Percentiles rank a stretch among this genome's conserved stretches.
Conservation (phyloP, 1,140 invertebrate genomes). For the Zaprionus capensis region DNA sequence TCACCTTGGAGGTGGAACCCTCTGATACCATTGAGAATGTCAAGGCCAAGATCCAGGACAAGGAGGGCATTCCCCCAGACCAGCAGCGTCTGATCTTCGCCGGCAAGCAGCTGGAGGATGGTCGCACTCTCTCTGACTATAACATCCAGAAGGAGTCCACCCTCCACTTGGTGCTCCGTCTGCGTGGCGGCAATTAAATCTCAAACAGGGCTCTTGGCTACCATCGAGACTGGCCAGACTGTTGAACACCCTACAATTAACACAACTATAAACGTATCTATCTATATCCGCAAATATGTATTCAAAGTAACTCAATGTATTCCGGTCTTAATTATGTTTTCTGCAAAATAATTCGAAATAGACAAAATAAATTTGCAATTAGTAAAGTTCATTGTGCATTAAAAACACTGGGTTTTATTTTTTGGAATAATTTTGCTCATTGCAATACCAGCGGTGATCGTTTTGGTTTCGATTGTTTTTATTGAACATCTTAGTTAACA, state of each 20-base stretch:
- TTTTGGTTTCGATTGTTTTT: background rate
- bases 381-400: background rate
- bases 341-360: background rate
- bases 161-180: slow-evolving; percentile 92
- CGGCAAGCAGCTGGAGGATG: slow-evolving; percentile 89
- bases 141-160: slow-evolving; percentile 96
- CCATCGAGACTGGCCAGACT: slow-evolving; percentile 91
- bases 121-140: slow-evolving; percentile 90
- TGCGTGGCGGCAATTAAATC: slow-evolving; percentile 92
- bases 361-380: background rate
- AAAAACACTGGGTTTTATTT: background rate
- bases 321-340: slow-evolving; percentile 1
- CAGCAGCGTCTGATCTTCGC: slow-evolving; percentile 89
- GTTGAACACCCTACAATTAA: background rate
- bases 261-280: background rate
- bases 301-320: background rate
- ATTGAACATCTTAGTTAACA: background rate
- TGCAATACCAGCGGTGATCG: no score
- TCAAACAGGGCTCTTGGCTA: slow-evolving; percentile 92
- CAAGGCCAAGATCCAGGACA: slow-evolving; percentile 91
- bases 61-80: slow-evolving; percentile 90
- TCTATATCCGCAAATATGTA: background rate
- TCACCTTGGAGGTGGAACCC: slow-evolving; percentile 91
- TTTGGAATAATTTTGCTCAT: background rate
- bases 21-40: slow-evolving; percentile 94